Percentiles rank a stretch among this genome's conserved stretches.
Evolutionary conservation across 1,140 invertebrate species (phyloP).

Genomic region (Idris sp.): DNA sequence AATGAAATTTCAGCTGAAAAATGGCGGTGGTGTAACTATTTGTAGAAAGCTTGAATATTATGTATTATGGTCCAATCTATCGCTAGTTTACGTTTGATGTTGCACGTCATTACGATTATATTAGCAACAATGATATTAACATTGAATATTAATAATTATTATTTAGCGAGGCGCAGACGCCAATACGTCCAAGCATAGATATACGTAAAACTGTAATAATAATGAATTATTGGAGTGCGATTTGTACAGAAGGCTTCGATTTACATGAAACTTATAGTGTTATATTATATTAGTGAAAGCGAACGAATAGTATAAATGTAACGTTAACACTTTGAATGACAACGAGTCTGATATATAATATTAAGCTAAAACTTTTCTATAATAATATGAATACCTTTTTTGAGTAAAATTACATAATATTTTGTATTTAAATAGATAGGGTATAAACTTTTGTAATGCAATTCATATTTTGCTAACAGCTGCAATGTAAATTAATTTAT

Average conservation of each 20-base stretch:
- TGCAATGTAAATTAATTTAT: too few species aligned
- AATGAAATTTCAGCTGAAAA: slow-evolving; percentile 31
- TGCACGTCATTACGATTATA: slow-evolving; percentile 67
- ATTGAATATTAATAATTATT: slow-evolving; percentile 60
- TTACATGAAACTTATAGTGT: slow-evolving; percentile 62
- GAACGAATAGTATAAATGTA: slow-evolving; percentile 53
- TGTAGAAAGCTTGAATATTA: slow-evolving; percentile 76
- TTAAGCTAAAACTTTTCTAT: slow-evolving; percentile 43
- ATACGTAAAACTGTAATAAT: slow-evolving; percentile 72
- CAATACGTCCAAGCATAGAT: slow-evolving; percentile 75
- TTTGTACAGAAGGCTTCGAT: slow-evolving; percentile 65
- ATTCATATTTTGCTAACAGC: too few species aligned
- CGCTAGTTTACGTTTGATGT: slow-evolving; percentile 74
- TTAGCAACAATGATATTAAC: slow-evolving; percentile 65
- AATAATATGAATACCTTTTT: slow-evolving; percentile 15
- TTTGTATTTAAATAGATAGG: slow-evolving; percentile 13
- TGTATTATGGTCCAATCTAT: slow-evolving; percentile 67
- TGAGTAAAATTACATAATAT: slow-evolving; percentile 16
- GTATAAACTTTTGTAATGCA: background rate
- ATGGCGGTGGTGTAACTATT: slow-evolving; percentile 70
- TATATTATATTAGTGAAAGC: slow-evolving; percentile 55
- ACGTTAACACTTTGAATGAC: slow-evolving; percentile 59
- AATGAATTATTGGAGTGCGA: slow-evolving; percentile 64
- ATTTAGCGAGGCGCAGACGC: slow-evolving; percentile 66
- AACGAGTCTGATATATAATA: slow-evolving; percentile 59